A percentile compares a stretch with the other conserved stretches of the same genome.
Evolutionary conservation across 2,888 invertebrate species (phyloP).

Genomic region (Stomorhina lunata): DNA sequence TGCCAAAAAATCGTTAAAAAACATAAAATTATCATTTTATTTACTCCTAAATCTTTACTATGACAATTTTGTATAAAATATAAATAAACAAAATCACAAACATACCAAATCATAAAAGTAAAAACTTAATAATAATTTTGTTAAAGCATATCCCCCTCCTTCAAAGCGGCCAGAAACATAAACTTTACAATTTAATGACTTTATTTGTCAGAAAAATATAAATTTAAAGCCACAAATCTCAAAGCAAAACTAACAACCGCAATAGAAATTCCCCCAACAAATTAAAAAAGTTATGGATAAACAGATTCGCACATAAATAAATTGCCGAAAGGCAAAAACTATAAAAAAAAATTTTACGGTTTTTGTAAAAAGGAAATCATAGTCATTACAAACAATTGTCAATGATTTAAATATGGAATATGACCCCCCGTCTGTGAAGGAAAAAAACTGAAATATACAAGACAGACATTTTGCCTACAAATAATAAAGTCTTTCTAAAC

Average conservation of each 20-base stretch:
- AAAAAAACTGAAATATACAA: background rate
- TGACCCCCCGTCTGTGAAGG: conserved; percentile 2
- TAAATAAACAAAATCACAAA: conserved; percentile 3
- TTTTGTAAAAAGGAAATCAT: conserved; percentile 48
- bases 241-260: background rate
- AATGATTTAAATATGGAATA: conserved; percentile 50
- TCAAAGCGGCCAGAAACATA: conserved; percentile 39
- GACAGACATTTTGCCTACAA: background rate
- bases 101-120: background rate
- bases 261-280: background rate
- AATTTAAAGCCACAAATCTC: background rate
- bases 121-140: conserved; percentile 35
- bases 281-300: background rate
- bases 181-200: conserved; percentile 59
- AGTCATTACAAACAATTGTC: conserved; percentile 59
- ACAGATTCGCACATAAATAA: conserved; percentile 55
- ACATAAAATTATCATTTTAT: conserved; percentile 52
- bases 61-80: conserved; percentile 36
- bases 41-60: background rate
- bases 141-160: conserved; percentile 16
- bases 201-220: conserved; percentile 50
- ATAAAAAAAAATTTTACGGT: conserved; percentile 12
- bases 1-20: background rate
- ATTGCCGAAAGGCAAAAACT: conserved; percentile 39
- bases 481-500: background rate